These are phyloP conservation scores for Thyatira batis DNA, from an alignment of 2,888 invertebrate species.

Conservation along the genomic window DNA sequence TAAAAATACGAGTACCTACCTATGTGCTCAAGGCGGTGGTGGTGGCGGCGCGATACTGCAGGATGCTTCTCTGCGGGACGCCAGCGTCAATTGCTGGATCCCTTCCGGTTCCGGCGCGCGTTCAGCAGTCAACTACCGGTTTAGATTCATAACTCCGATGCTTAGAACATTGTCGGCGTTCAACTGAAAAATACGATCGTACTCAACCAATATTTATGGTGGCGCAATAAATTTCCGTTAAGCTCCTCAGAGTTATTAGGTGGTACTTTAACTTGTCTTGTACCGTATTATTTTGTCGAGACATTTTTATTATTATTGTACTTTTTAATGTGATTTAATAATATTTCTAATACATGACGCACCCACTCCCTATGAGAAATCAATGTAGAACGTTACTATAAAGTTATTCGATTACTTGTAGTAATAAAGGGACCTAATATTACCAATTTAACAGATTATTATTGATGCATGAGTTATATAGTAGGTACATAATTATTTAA, in stretches of 20 bases:
- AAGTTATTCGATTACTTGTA: too few relatives aligned
- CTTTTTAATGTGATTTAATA: not conserved
- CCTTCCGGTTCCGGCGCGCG: constrained; percentile 69
- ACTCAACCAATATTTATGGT: constrained; percentile 49
- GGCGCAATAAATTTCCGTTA: constrained; percentile 40
- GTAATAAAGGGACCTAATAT: too few relatives aligned
- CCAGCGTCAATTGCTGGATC: constrained; percentile 73
- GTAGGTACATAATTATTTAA: too few relatives aligned
- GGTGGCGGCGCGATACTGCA: constrained; percentile 42
- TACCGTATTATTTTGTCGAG: constrained; percentile 7
- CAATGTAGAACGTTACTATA: too few relatives aligned
- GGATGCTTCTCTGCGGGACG: constrained; percentile 53
- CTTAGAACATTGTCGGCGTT: constrained; percentile 59
- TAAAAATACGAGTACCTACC: constrained; percentile 47
- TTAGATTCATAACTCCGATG: constrained; percentile 61
- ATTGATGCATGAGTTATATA: too few relatives aligned
- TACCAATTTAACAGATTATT: too few relatives aligned
- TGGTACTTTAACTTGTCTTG: constrained; percentile 5
- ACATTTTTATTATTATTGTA: not conserved
- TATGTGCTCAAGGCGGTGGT: too few relatives aligned
- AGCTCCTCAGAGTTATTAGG: constrained; percentile 34
- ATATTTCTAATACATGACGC: too few relatives aligned
- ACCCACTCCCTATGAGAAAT: too few relatives aligned
- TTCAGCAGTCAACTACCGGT: constrained; percentile 58
- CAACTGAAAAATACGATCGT: constrained; percentile 58